Percentiles rank a stretch among this genome's conserved stretches.
Conservation (phyloP, 2,888 invertebrate species). For the Leistus spinibarbis region DNA sequence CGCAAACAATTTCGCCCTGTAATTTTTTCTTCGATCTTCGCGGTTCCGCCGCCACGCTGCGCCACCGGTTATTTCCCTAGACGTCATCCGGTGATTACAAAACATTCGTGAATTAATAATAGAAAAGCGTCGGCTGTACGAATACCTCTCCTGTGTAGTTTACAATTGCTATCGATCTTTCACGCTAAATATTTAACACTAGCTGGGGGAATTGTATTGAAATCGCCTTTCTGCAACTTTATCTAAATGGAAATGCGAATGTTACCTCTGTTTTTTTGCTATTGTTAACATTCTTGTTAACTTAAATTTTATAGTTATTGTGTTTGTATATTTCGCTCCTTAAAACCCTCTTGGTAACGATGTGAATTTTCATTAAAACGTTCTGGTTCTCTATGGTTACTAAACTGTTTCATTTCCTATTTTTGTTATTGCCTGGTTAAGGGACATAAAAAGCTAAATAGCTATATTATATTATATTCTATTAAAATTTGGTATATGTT, state of each 20-base stretch:
- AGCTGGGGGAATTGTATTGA: constrained; percentile 36
- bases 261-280: too few relatives aligned
- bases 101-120: constrained; percentile 39
- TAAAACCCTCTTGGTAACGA: not conserved
- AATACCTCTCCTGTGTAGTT: constrained; percentile 27
- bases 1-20: constrained; percentile 15
- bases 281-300: not conserved
- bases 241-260: constrained; percentile 32
- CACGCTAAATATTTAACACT: constrained; percentile 30
- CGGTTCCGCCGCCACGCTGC: not conserved
- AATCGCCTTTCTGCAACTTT: constrained; percentile 24
- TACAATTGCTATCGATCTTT: constrained; percentile 39
- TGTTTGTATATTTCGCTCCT: not conserved
- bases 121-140: constrained; percentile 9
- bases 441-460: too few relatives aligned
- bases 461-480: too few relatives aligned
- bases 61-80: constrained; percentile 36
- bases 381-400: not conserved
- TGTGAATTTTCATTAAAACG: not conserved
- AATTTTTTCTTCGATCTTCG: constrained; percentile 13
- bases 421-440: not conserved
- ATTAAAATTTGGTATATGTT: too few relatives aligned
- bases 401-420: not conserved
- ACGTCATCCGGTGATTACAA: constrained; percentile 37
- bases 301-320: not conserved